Base-by-base conservation (phyloP, 2,113 vertebrate genomes). In the Noturus placidus region DNA sequence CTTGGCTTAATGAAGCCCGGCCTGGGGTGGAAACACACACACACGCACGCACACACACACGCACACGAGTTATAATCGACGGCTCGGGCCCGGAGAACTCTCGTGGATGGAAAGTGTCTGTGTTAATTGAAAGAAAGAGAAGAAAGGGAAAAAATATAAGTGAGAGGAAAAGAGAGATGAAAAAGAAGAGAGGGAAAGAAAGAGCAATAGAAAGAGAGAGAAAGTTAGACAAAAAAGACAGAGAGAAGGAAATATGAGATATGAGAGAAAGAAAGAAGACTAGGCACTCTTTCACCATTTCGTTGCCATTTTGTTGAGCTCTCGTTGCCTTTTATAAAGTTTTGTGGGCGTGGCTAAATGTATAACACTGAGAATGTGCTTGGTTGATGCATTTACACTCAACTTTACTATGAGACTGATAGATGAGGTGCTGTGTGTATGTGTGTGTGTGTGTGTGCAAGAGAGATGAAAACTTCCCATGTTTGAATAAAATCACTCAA, bases 1-100 rank as follows among this genome's bases (percentile, higher is more conserved):
- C 84, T 70, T 67, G 69, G 63, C 65, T 86, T 90, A 89, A 86
- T 83, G 80, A 90, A 89, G 82, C 85, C 52, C 61, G 1, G 35
- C 77, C 52, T 30, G 82, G n/a, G 70, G 57, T 20, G 70, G 87
- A 56, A 52, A 61, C 59, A 83, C 38, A 70, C 63, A 84, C 76
- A 22, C 85, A 84, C 77, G 80, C 52, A 72, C 56, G 87, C 69
- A 80, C 61, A 84, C 82, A 50, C 82, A 83, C 79, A 22, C 78
- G 20, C 77, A 80, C 77, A 33, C n/a, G 19, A 35, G 19, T 38
- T 82, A 35, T 83, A 83, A 65, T 33, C 38, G 33, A 67, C 27
- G 5, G 42, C 30, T 83, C 42, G 17, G 42, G 22, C 42, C 63
- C 8, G 14, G 42, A 27, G 42, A 67, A 52, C 6, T 33, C 27